These are phyloP conservation scores for Dicycla oo DNA, from an alignment of 2,888 invertebrate genomes.

Conservation along the genomic window DNA sequence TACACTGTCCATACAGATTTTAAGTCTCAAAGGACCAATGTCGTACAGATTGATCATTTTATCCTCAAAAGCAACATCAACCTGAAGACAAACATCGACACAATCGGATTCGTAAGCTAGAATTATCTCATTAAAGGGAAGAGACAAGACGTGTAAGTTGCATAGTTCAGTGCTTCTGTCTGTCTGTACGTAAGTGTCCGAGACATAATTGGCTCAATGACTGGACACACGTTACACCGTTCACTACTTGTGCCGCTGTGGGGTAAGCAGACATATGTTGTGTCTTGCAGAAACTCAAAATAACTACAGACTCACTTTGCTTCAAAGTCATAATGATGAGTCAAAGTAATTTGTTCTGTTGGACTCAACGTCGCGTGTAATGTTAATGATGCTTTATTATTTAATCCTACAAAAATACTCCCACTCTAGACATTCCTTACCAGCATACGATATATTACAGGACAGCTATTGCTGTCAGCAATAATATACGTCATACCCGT, in stretches of 20 bases:
- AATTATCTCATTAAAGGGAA: slow-evolving; percentile 55
- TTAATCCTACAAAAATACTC: slow-evolving; percentile 12
- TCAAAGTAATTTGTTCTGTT: slow-evolving; percentile 50
- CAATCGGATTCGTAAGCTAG: slow-evolving; percentile 35
- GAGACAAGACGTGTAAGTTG: slow-evolving; percentile 62
- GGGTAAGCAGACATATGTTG: slow-evolving; percentile 10
- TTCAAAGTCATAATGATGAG: slow-evolving; percentile 49
- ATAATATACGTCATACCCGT: slow-evolving; percentile 15
- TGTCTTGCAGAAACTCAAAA: slow-evolving; percentile 16
- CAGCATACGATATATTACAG: background rate
- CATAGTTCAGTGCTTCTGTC: slow-evolving; percentile 59
- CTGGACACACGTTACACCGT: slow-evolving; percentile 56
- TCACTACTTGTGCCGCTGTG: slow-evolving; percentile 33
- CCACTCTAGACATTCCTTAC: slow-evolving; percentile 15
- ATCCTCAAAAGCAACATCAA: background rate
- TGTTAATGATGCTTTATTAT: slow-evolving; percentile 23
- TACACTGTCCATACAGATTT: background rate
- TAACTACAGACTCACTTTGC: slow-evolving; percentile 31
- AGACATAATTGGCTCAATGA: slow-evolving; percentile 62
- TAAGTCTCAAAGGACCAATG: background rate
- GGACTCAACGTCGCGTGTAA: slow-evolving; percentile 5
- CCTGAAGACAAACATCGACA: slow-evolving; percentile 27
- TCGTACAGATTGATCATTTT: background rate
- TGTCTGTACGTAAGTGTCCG: slow-evolving; percentile 53
- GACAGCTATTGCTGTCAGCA: slow-evolving; percentile 17